phyloP scores from a whole-genome alignment of 1,140 invertebrate genomes.

The Drosophila nikananu region DNA sequence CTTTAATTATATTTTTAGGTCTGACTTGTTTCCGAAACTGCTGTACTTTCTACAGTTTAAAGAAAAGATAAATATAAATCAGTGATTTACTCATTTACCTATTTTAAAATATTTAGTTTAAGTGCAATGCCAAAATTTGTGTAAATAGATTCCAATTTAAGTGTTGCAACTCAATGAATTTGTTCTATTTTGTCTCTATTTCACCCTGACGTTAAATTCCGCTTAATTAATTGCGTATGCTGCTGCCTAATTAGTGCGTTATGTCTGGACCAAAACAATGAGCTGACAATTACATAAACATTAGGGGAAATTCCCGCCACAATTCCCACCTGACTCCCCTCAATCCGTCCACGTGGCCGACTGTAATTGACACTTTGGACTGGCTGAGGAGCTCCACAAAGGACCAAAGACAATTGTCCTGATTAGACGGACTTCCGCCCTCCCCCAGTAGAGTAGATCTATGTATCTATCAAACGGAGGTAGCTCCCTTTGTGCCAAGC shows the following conservation, averaged over 20 bases:
- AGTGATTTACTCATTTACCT: neutral
- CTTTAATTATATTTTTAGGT: slow-evolving; percentile 28
- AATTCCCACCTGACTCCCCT: slow-evolving; percentile 10
- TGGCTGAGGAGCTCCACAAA: slow-evolving; percentile 36
- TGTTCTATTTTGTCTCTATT: neutral
- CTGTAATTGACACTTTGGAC: slow-evolving; percentile 75
- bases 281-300: slow-evolving; percentile 74
- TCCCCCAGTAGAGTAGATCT: slow-evolving; percentile 31
- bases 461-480: slow-evolving; percentile 36
- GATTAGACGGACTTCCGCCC: slow-evolving; percentile 33
- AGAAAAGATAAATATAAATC: neutral
- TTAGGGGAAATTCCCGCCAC: slow-evolving; percentile 35
- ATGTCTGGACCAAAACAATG: slow-evolving; percentile 68
- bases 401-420: slow-evolving; percentile 70
- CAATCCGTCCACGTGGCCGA: slow-evolving; percentile 29
- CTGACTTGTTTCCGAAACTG: neutral
- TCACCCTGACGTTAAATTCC: slow-evolving; percentile 23
- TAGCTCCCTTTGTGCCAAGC: neutral
- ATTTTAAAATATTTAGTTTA: neutral
- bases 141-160: neutral
- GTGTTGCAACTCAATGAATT: neutral
- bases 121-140: neutral
- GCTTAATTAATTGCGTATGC: slow-evolving; percentile 62
- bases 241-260: slow-evolving; percentile 66
- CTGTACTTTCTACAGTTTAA: neutral